phyloP scores from a whole-genome alignment of 2,113 vertebrate genomes.

The Lampris incognitus region DNA sequence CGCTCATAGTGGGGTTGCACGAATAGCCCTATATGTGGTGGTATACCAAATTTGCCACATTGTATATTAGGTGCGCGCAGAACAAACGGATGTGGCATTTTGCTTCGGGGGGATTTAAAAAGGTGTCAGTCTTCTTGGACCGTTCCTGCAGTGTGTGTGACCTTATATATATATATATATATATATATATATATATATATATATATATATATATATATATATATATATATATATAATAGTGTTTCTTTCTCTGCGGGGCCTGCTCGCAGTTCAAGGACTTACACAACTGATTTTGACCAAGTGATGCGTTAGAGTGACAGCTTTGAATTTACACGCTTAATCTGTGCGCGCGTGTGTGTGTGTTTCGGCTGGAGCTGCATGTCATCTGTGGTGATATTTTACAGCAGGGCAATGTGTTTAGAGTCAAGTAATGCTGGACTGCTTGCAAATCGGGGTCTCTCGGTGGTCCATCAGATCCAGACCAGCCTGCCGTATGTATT shows the following conservation, averaged over 20 bases:
- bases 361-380: conserved; percentile 40
- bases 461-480: neutral
- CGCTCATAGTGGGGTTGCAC: conserved; percentile 47
- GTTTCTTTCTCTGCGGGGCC: conserved; percentile 74
- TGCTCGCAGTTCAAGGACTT: conserved; percentile 81
- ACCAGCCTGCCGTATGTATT: conserved; percentile 27
- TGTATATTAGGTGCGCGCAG: too few relatives aligned
- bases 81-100: neutral
- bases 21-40: conserved; percentile 9
- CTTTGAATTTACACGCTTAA: conserved; percentile 52
- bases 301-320: conserved; percentile 73
- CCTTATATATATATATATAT: too few relatives aligned
- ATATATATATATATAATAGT: neutral
- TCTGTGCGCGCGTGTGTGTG: conserved; percentile 37
- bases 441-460: conserved; percentile 13
- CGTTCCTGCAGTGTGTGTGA: conserved; percentile 63
- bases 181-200: too few relatives aligned
- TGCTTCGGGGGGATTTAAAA: conserved; percentile 23
- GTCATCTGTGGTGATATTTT: conserved; percentile 31
- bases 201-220: too few relatives aligned
- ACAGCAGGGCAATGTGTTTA: conserved; percentile 22
- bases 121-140: conserved; percentile 39
- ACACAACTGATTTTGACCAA: conserved; percentile 72
- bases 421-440: conserved; percentile 16
- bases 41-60: conserved; percentile 5